Conservation (phyloP, 2,888 invertebrate genomes). For the Euproctis similis region DNA sequence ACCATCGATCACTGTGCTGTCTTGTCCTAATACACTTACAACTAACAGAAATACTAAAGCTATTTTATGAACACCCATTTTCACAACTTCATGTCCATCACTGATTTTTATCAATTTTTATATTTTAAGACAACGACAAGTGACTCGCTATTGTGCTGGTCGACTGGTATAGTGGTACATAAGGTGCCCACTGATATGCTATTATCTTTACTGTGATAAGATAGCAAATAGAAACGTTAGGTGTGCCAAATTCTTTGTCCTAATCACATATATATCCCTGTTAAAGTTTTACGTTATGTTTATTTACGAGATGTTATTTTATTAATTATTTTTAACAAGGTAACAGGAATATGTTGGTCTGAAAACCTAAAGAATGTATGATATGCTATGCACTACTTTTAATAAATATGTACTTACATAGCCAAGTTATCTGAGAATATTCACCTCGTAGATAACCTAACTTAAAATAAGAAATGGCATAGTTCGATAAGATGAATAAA, state of each 20-base stretch:
- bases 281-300: too few relatives aligned
- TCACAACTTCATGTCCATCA: constrained; percentile 44
- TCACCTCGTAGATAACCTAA: too few relatives aligned
- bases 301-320: too few relatives aligned
- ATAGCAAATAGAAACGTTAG: constrained; percentile 70
- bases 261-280: constrained; percentile 48
- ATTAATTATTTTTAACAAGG: too few relatives aligned
- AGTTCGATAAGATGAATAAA: too few relatives aligned
- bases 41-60: constrained; percentile 46
- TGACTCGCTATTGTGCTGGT: constrained; percentile 48
- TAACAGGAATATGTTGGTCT: too few relatives aligned
- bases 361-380: too few relatives aligned
- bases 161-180: constrained; percentile 50
- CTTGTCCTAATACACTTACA: constrained; percentile 57
- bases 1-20: constrained; percentile 37
- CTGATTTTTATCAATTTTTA: constrained; percentile 39
- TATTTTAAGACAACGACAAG: constrained; percentile 48
- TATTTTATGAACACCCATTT: constrained; percentile 57
- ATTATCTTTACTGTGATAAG: constrained; percentile 69
- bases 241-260: constrained; percentile 75
- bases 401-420: too few relatives aligned
- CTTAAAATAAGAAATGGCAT: too few relatives aligned
- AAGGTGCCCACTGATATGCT: constrained; percentile 61
- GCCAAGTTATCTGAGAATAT: too few relatives aligned
- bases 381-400: too few relatives aligned